A percentile compares a stretch with the other conserved stretches of the same genome.
phyloP scores from a whole-genome alignment of 2,113 vertebrate genomes.

The Oplegnathus fasciatus region DNA sequence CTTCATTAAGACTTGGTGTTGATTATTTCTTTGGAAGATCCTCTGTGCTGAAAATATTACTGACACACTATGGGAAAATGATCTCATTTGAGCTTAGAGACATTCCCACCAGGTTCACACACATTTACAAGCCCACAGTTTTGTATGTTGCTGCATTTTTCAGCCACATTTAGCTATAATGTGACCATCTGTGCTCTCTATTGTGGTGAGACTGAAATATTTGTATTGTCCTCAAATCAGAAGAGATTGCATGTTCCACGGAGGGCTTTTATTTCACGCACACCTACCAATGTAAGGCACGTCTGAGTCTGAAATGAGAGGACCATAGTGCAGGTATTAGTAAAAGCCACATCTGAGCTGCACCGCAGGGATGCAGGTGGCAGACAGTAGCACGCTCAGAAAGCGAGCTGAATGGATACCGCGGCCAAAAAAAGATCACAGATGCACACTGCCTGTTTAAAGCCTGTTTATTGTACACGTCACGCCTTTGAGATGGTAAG shows the following conservation, averaged over 20 bases:
- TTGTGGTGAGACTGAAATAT: constrained; percentile 41
- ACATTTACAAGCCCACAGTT: constrained; percentile 22
- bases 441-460: constrained; percentile 64
- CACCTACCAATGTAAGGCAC: constrained; percentile 60
- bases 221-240: constrained; percentile 41
- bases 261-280: constrained; percentile 63
- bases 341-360: constrained; percentile 74
- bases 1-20: constrained; percentile 10
- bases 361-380: constrained; percentile 63
- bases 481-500: constrained; percentile 34
- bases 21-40: constrained; percentile 19
- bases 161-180: constrained; percentile 34
- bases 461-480: constrained; percentile 44
- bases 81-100: not conserved
- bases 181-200: constrained; percentile 66
- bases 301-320: constrained; percentile 60
- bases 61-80: not conserved
- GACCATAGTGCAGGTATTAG: constrained; percentile 66
- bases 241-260: constrained; percentile 34
- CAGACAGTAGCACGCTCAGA: constrained; percentile 39
- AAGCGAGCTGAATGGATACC: constrained; percentile 53
- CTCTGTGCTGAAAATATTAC: not conserved
- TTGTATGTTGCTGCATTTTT: not conserved
- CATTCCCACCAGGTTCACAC: constrained; percentile 11
- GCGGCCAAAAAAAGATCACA: constrained; percentile 66